Evolutionary conservation across 2,888 invertebrate genomes (phyloP).

Genomic region (Aphodius granarius): DNA sequence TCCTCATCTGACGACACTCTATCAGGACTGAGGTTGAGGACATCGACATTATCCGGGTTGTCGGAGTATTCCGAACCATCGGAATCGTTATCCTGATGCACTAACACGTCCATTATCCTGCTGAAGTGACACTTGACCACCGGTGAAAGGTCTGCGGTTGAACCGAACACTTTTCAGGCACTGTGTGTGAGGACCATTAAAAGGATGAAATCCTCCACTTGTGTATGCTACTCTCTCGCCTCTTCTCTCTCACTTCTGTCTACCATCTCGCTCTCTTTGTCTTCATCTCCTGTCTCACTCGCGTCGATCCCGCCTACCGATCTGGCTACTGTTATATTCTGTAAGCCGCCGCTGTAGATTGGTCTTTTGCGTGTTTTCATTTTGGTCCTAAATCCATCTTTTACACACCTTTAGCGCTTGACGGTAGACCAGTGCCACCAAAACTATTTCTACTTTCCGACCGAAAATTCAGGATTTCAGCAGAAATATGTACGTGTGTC

Average conservation of each 20-base stretch:
- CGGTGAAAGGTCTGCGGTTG: neutral
- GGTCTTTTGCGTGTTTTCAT: conserved; percentile 53
- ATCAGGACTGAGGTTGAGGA: conserved; percentile 24
- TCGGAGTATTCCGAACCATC: conserved; percentile 42
- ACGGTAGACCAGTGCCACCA: conserved; percentile 39
- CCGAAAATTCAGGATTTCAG: neutral
- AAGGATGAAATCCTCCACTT: conserved; percentile 2
- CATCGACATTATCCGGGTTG: conserved; percentile 32
- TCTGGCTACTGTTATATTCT: conserved; percentile 36
- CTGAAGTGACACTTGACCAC: neutral
- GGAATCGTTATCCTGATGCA: conserved; percentile 27
- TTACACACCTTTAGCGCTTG: conserved; percentile 48
- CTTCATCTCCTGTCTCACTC: neutral
- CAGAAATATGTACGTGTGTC: too few species aligned
- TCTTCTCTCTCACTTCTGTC: conserved; percentile 18
- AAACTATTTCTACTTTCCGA: conserved; percentile 31
- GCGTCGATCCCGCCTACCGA: conserved; percentile 17
- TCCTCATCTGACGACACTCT: conserved; percentile 23
- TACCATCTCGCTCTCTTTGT: neutral
- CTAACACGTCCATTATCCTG: neutral
- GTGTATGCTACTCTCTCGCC: conserved; percentile 25
- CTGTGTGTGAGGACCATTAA: conserved; percentile 44
- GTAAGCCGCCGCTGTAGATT: conserved; percentile 50
- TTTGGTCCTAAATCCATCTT: conserved; percentile 50
- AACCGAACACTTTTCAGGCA: conserved; percentile 31